These are phyloP conservation scores for Phrynosoma blainvillii DNA, from an alignment of 2,113 vertebrate species.

Conservation along the genomic window DNA sequence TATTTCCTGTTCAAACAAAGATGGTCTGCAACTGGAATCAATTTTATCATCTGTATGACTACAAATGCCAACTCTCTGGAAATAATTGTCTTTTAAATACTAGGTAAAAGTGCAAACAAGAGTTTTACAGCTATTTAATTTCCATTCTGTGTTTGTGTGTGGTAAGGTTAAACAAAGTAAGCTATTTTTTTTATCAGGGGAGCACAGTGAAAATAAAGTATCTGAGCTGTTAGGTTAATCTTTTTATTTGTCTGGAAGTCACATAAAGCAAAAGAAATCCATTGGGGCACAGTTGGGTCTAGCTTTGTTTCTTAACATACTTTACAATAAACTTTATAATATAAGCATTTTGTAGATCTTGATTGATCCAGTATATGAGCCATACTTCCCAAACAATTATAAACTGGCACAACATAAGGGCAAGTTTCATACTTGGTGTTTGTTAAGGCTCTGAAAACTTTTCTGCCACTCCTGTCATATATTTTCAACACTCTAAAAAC, in stretches of 20 bases:
- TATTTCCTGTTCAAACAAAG: constrained; percentile 74
- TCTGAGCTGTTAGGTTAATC: constrained; percentile 25
- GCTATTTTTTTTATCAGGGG: constrained; percentile 36
- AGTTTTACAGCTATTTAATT: constrained; percentile 74
- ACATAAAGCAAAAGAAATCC: constrained; percentile 32
- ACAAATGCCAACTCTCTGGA: constrained; percentile 72
- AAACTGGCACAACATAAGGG: background rate
- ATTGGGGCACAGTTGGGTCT: background rate
- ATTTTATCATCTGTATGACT: constrained; percentile 68
- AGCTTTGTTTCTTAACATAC: constrained; percentile 7
- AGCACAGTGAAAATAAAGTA: constrained; percentile 36
- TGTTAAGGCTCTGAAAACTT: background rate
- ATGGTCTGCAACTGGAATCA: constrained; percentile 70
- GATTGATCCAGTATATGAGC: background rate
- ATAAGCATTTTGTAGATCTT: background rate
- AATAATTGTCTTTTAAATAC: constrained; percentile 71
- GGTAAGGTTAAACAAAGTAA: constrained; percentile 56
- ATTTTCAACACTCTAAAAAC: background rate
- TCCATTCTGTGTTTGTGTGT: constrained; percentile 70
- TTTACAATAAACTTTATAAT: background rate
- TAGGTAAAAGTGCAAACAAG: constrained; percentile 67
- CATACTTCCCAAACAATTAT: background rate
- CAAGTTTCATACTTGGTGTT: background rate
- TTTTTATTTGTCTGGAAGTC: constrained; percentile 38
- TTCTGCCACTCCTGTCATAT: background rate